phyloP scores from a whole-genome alignment of 2,113 vertebrate genomes.

The Elephantulus edwardii region DNA sequence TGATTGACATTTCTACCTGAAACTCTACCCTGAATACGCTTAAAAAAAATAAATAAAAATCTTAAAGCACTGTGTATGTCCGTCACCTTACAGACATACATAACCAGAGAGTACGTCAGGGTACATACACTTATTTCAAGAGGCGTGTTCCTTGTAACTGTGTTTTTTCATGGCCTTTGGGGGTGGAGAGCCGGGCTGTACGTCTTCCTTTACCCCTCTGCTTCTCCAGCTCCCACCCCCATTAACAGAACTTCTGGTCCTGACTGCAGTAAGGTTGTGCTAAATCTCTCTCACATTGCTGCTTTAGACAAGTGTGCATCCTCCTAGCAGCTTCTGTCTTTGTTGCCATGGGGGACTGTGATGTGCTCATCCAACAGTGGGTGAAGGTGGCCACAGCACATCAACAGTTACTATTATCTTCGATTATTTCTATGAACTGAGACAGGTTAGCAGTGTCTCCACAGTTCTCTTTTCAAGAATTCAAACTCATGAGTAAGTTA shows the following conservation, averaged over 20 bases:
- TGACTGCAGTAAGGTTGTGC: background rate
- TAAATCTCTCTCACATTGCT: background rate
- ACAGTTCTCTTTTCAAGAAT: conserved; percentile 1
- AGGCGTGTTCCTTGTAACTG: conserved; percentile 52
- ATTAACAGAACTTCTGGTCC: conserved; percentile 33
- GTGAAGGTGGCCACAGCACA: background rate
- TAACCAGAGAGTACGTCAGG: conserved; percentile 76
- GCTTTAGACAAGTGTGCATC: background rate
- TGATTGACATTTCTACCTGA: conserved; percentile 89
- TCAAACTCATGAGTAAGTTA: too few relatives aligned
- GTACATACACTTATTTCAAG: conserved; percentile 78
- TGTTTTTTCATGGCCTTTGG: conserved; percentile 7
- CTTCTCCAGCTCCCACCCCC: background rate
- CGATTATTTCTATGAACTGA: background rate
- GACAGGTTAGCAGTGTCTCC: background rate
- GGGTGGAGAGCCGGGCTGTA: background rate
- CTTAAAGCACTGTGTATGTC: conserved; percentile 81
- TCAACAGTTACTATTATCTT: background rate
- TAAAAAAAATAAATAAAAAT: conserved; percentile 60
- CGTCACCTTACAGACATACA: conserved; percentile 83
- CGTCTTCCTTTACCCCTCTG: background rate
- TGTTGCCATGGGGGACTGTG: background rate
- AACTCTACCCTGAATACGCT: conserved; percentile 78
- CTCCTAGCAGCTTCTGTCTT: background rate
- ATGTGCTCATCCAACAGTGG: conserved; percentile 27